Evolutionary conservation across 2,113 vertebrate genomes (phyloP).

Genomic region (Rhinogobius similis): DNA sequence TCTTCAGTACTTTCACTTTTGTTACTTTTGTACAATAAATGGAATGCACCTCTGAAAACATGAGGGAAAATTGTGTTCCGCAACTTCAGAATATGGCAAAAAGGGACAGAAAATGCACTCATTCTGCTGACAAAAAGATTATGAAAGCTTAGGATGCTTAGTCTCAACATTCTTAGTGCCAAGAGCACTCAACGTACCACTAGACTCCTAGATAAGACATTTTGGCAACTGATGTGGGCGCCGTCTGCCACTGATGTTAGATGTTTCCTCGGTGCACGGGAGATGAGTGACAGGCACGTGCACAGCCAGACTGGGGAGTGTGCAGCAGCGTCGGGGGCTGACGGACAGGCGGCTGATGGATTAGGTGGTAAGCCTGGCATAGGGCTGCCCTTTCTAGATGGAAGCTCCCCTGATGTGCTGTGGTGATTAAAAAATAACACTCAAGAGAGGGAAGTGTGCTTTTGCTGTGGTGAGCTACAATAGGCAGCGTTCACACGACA

Average conservation of each 20-base stretch:
- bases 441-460: conserved; percentile 34
- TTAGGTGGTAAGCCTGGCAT: conserved; percentile 72
- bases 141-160: background rate
- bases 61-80: background rate
- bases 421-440: conserved; percentile 74
- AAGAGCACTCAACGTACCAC: conserved; percentile 26
- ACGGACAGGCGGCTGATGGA: conserved; percentile 66
- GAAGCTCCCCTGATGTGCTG: conserved; percentile 63
- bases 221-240: conserved; percentile 50
- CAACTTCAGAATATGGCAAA: background rate
- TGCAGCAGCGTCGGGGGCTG: conserved; percentile 50
- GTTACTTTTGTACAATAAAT: too few species aligned
- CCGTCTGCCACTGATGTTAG: conserved; percentile 43
- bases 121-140: background rate
- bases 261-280: conserved; percentile 50
- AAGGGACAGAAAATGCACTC: background rate
- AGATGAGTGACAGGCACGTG: conserved; percentile 55
- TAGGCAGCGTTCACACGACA: too few species aligned
- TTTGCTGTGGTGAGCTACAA: conserved; percentile 7
- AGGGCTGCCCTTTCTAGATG: conserved; percentile 68
- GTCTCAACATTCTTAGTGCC: background rate
- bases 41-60: background rate
- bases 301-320: conserved; percentile 49
- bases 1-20: too few species aligned
- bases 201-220: conserved; percentile 49